Percentiles rank a stretch among this genome's conserved stretches.
Conservation (phyloP, 2,888 invertebrate genomes). For the Lycocerus yunnanus region DNA sequence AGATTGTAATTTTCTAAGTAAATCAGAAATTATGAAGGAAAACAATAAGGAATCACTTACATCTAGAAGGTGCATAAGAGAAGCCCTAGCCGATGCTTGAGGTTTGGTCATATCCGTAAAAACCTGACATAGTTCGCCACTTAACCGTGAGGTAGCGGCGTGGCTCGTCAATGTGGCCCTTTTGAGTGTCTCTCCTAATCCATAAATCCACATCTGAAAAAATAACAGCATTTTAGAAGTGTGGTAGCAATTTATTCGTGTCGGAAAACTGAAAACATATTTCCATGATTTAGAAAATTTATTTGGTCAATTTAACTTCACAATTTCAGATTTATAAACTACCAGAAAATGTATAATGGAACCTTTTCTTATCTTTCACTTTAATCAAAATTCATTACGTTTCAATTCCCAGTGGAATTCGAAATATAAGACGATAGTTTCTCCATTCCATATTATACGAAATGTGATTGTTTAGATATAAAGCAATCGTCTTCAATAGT, state of each 20-base stretch:
- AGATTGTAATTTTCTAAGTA: background rate
- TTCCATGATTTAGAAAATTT: constrained; percentile 8
- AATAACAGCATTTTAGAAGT: constrained; percentile 21
- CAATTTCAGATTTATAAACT: background rate
- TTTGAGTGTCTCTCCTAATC: constrained; percentile 61
- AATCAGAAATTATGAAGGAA: background rate
- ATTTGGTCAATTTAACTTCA: constrained; percentile 2
- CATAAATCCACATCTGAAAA: constrained; percentile 66
- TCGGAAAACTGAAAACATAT: constrained; percentile 5
- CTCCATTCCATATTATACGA: background rate
- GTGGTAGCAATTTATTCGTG: background rate
- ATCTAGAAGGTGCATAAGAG: constrained; percentile 65
- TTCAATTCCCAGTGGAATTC: background rate
- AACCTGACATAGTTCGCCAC: constrained; percentile 59
- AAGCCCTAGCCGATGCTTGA: constrained; percentile 60
- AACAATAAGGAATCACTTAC: constrained; percentile 55
- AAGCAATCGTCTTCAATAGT: too few relatives aligned
- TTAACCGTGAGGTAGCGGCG: constrained; percentile 56
- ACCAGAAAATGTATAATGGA: background rate
- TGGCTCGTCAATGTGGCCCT: constrained; percentile 57
- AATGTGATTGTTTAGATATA: background rate
- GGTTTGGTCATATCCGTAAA: constrained; percentile 62
- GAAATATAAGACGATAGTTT: background rate
- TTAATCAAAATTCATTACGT: background rate
- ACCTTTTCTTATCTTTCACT: background rate